Conservation (phyloP, 2,113 vertebrate genomes). For the human (Homo sapiens) region GRCh38 chr4:87678001-87678500, state of each 20-base stretch:
- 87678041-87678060: not conserved
- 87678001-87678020: not conserved
- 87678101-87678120: not conserved
- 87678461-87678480: not conserved
- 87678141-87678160: not conserved
- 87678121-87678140: not conserved
- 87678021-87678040: not conserved
- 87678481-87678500: not conserved
- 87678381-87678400: not conserved
- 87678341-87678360: not conserved
- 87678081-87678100: not conserved
- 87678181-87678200: not conserved
- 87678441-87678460: not conserved
- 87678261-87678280: not conserved
- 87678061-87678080: not conserved
- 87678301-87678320: not conserved
- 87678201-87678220: not conserved
- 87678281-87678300: not conserved
- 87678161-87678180: not conserved
- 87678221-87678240: not conserved
- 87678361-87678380: not conserved
- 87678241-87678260: not conserved
- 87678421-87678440: not conserved
- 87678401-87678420: not conserved
- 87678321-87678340: not conserved